A percentile compares a stretch with the other conserved stretches of the same genome.
These are phyloP conservation scores for Colistium nudipinnis DNA, from an alignment of 2,113 vertebrate genomes.

Conservation along the genomic window DNA sequence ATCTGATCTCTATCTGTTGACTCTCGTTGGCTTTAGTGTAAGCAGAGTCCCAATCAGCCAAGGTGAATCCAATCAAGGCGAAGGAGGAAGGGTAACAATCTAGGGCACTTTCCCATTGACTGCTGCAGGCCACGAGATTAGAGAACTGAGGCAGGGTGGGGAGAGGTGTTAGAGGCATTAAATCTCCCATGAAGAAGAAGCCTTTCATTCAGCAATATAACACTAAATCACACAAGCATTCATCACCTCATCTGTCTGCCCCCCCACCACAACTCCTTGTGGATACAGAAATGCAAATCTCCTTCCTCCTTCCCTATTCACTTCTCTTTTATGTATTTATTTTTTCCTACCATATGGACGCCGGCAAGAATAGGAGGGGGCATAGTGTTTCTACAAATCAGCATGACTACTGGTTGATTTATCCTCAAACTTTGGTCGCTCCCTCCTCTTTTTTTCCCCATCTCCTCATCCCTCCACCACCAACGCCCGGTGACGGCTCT, in stretches of 20 bases:
- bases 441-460: slow-evolving; percentile 19
- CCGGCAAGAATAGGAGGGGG: slow-evolving; percentile 36
- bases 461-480: slow-evolving; percentile 51
- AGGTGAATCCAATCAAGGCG: slow-evolving; percentile 78
- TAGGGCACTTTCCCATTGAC: slow-evolving; percentile 77
- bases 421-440: slow-evolving; percentile 55
- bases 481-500: slow-evolving; percentile 57
- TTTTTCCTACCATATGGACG: slow-evolving; percentile 49
- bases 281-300: slow-evolving; percentile 59
- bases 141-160: slow-evolving; percentile 43
- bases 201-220: slow-evolving; percentile 55
- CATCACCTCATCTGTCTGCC: slow-evolving; percentile 56
- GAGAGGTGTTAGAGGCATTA: slow-evolving; percentile 2
- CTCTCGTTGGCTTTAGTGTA: slow-evolving; percentile 67
- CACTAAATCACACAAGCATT: slow-evolving; percentile 72
- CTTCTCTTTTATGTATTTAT: slow-evolving; percentile 40
- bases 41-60: slow-evolving; percentile 77
- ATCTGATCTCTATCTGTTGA: slow-evolving; percentile 59
- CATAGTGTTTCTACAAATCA: slow-evolving; percentile 66
- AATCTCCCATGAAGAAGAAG: slow-evolving; percentile 27
- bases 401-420: slow-evolving; percentile 76
- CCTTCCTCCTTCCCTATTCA: slow-evolving; percentile 24
- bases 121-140: slow-evolving; percentile 81
- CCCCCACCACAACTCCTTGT: slow-evolving; percentile 15
- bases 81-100: slow-evolving; percentile 71